A percentile compares a stretch with the other conserved stretches of the same genome.
These are phyloP conservation scores for Molorchus minor DNA, from an alignment of 2,888 invertebrate species.

Conservation along the genomic window DNA sequence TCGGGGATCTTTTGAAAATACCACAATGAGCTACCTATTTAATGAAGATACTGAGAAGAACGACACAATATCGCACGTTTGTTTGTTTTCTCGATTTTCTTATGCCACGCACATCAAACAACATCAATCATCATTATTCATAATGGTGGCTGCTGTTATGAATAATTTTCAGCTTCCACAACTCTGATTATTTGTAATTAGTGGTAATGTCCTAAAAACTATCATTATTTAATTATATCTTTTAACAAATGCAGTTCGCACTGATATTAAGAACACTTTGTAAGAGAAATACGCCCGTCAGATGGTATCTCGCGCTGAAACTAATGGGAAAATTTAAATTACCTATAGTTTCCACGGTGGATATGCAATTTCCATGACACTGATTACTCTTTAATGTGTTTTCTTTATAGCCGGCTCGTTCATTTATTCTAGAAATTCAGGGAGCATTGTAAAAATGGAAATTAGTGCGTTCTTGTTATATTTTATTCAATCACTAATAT, in stretches of 20 bases:
- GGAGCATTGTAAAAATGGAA: conserved; percentile 30
- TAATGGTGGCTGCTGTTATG: conserved; percentile 38
- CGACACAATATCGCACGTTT: conserved; percentile 7
- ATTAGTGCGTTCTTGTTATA: conserved; percentile 21
- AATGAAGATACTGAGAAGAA: too few relatives aligned
- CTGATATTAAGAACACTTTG: conserved; percentile 29
- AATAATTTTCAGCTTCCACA: conserved; percentile 47
- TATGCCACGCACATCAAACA: conserved; percentile 16
- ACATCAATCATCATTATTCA: conserved; percentile 39
- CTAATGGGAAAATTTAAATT: conserved; percentile 35
- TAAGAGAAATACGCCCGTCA: conserved; percentile 21
- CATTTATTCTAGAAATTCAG: conserved; percentile 23
- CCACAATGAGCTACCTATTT: too few relatives aligned
- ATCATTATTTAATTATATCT: conserved; percentile 45
- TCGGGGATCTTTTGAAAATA: too few relatives aligned
- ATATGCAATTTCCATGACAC: conserved; percentile 25
- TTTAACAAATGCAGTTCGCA: conserved; percentile 38
- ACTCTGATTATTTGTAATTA: conserved; percentile 51
- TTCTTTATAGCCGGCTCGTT: conserved; percentile 20
- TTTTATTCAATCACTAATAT: conserved; percentile 23
- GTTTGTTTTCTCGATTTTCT: conserved; percentile 25
- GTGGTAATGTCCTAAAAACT: conserved; percentile 45
- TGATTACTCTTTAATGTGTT: conserved; percentile 33
- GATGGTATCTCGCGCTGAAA: conserved; percentile 24
- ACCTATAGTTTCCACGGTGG: conserved; percentile 24